These are phyloP conservation scores for Epinephelus moara DNA, from an alignment of 2,113 vertebrate genomes.

Conservation along the genomic window DNA sequence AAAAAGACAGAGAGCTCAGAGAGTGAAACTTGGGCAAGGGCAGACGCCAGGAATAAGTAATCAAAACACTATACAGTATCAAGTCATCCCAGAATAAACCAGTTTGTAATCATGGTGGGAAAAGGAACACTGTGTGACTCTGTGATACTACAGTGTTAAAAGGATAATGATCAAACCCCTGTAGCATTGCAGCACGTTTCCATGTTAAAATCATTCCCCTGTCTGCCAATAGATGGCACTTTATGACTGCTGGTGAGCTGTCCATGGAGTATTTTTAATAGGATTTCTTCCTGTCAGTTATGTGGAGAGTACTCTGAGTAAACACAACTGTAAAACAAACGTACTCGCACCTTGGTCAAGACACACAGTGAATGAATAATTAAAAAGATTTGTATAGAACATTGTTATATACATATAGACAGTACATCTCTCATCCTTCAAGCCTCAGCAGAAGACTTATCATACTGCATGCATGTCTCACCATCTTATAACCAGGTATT, in stretches of 20 bases:
- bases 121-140: conserved; percentile 20
- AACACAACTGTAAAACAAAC: conserved; percentile 56
- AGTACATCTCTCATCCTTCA: neutral
- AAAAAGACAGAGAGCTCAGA: conserved; percentile 44
- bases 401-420: neutral
- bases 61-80: conserved; percentile 16
- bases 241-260: conserved; percentile 74
- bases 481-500: neutral
- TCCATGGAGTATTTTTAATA: conserved; percentile 28
- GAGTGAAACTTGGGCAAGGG: conserved; percentile 31
- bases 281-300: conserved; percentile 49
- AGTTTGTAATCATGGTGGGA: conserved; percentile 24
- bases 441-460: neutral
- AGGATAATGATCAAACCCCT: conserved; percentile 50
- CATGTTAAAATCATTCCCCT: conserved; percentile 45
- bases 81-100: conserved; percentile 11
- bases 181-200: conserved; percentile 75
- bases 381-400: conserved; percentile 24
- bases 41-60: conserved; percentile 42
- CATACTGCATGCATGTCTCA: conserved; percentile 3
- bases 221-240: conserved; percentile 85
- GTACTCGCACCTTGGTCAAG: conserved; percentile 28
- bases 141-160: conserved; percentile 6
- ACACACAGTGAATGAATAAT: conserved; percentile 43
- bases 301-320: conserved; percentile 57